Percentiles rank a stretch among this genome's conserved stretches.
Conservation (phyloP, 2,113 vertebrate genomes). For the Nibea albiflora region DNA sequence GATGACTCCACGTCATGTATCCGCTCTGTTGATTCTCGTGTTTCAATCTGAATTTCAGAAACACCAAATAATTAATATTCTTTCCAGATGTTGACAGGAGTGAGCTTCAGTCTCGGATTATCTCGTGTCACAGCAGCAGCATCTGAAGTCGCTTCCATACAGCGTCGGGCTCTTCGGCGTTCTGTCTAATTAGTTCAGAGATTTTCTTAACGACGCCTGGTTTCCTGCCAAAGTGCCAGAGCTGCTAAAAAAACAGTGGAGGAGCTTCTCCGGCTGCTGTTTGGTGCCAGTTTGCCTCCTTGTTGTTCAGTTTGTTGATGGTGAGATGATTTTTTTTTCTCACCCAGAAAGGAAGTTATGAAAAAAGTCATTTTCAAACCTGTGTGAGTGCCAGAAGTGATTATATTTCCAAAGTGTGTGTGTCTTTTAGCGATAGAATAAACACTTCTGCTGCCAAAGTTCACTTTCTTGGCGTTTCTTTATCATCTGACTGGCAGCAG, state of each 20-base stretch:
- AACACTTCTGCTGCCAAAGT: constrained; percentile 13
- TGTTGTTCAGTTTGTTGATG: not conserved
- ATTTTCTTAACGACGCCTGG: constrained; percentile 15
- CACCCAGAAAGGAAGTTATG: not conserved
- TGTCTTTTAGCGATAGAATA: constrained; percentile 32
- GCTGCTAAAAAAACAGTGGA: constrained; percentile 6
- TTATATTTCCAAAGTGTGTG: constrained; percentile 15
- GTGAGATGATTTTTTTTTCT: not conserved
- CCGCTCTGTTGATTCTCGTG: not conserved
- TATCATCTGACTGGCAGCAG: constrained; percentile 39
- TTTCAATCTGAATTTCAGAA: not conserved
- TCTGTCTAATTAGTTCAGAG: constrained; percentile 42
- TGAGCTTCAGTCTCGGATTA: not conserved
- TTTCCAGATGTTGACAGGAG: not conserved
- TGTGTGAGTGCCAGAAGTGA: not conserved
- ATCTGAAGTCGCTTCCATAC: not conserved
- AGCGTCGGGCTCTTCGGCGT: not conserved
- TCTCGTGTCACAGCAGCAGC: constrained; percentile 6
- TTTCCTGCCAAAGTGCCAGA: constrained; percentile 15
- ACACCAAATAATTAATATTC: not conserved
- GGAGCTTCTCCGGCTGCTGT: constrained; percentile 1
- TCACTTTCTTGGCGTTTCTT: constrained; percentile 24
- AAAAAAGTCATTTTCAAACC: constrained; percentile 1
- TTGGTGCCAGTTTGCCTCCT: not conserved
- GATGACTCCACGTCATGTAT: not conserved